Conservation (phyloP, 2,888 invertebrate genomes). For the Synergus japonicus region DNA sequence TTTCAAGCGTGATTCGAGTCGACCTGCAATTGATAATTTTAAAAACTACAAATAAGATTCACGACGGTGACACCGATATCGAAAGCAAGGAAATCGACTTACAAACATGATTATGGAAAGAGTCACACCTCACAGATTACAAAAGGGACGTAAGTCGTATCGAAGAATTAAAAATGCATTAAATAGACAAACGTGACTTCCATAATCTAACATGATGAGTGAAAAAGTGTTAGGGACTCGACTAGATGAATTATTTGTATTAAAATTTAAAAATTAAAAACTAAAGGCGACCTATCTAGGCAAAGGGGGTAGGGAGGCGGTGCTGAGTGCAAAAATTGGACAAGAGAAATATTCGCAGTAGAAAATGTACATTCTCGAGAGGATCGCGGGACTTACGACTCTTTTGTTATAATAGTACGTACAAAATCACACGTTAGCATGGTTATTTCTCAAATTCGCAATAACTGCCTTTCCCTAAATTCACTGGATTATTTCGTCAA, state of each 20-base stretch:
- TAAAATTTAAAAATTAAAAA: constrained; percentile 23
- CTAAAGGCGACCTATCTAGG: constrained; percentile 30
- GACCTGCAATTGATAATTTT: constrained; percentile 2
- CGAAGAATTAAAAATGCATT: constrained; percentile 8
- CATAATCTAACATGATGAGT: constrained; percentile 8
- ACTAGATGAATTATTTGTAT: constrained; percentile 29
- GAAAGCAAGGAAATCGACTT: constrained; percentile 39
- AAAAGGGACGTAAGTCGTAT: constrained; percentile 41
- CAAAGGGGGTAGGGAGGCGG: constrained; percentile 2
- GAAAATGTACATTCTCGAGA: constrained; percentile 29
- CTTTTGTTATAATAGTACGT: constrained; percentile 41
- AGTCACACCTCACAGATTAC: constrained; percentile 31
- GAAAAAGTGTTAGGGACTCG: constrained; percentile 26
- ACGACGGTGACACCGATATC: constrained; percentile 36
- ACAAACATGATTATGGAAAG: constrained; percentile 33
- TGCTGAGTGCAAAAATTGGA: constrained; percentile 33
- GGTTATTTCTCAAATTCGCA: constrained; percentile 31
- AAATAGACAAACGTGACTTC: constrained; percentile 22
- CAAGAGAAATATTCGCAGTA: constrained; percentile 36
- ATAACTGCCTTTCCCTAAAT: constrained; percentile 27
- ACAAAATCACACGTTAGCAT: constrained; percentile 43
- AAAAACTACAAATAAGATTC: constrained; percentile 36
- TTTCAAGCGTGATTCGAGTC: background rate
- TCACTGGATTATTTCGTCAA: constrained; percentile 40
- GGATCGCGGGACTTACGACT: constrained; percentile 39